Conservation (phyloP, 2,113 vertebrate genomes). For the Indicator indicator region DNA sequence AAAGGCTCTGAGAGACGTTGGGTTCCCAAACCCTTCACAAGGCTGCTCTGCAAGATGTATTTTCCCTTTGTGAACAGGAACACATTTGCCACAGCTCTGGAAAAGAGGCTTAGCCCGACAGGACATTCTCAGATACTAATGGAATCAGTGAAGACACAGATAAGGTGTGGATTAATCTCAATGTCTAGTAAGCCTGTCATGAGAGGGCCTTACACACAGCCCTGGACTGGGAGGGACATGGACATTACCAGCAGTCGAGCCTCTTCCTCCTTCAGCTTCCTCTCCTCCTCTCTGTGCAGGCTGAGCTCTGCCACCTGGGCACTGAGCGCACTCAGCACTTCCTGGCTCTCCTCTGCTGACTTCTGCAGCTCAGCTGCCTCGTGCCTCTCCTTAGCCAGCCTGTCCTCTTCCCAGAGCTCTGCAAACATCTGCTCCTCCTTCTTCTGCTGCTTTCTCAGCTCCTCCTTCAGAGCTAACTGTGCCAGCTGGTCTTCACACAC, state of each 20-base stretch:
- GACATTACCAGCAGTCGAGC: conserved; percentile 77
- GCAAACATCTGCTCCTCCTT: conserved; percentile 79
- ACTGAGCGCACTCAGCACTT: conserved; percentile 50
- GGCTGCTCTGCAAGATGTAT: not conserved
- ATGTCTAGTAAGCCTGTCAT: not conserved
- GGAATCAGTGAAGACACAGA: conserved; percentile 8
- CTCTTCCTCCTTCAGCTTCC: conserved; percentile 80
- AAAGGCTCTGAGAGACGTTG: rapidly evolving
- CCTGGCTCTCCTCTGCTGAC: not conserved
- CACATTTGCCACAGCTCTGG: not conserved
- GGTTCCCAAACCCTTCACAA: not conserved
- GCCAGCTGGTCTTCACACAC: conserved; percentile 73
- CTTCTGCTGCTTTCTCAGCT: conserved; percentile 51
- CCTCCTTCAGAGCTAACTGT: conserved; percentile 78
- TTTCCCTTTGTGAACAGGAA: not conserved
- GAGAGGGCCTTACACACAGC: not conserved
- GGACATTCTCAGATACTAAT: not conserved
- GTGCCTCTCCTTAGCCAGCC: conserved; percentile 78
- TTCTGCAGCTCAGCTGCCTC: conserved; percentile 25
- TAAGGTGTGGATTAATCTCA: not conserved
- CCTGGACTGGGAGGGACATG: not conserved
- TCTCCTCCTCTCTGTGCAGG: conserved; percentile 54
- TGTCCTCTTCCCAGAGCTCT: conserved; percentile 83
- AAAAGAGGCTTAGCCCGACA: conserved; percentile 20
- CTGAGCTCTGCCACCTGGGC: conserved; percentile 62